A percentile compares a stretch with the other conserved stretches of the same genome.
phyloP scores from a whole-genome alignment of 2,888 invertebrate species.

The Rhyacophila evoluta region DNA sequence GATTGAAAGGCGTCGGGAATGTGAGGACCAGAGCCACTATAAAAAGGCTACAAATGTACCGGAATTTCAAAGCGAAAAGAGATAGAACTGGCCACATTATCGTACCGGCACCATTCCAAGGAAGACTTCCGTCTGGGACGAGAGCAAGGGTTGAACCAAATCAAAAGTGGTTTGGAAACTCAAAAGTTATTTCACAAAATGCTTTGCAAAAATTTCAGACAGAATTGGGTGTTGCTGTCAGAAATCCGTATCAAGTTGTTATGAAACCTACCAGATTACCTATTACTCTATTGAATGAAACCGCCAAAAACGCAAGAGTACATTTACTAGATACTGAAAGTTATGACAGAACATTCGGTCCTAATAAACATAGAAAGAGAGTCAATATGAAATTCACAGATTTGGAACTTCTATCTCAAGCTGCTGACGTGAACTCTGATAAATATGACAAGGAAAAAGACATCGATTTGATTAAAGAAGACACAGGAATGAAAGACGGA shows the following conservation, averaged over 20 bases:
- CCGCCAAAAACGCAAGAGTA: slow-evolving; percentile 88
- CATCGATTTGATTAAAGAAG: slow-evolving; percentile 83
- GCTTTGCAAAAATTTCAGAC: slow-evolving; percentile 91
- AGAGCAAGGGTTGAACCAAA: slow-evolving; percentile 97
- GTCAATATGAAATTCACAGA: slow-evolving; percentile 84
- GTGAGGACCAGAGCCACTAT: slow-evolving; percentile 93
- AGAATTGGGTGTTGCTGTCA: slow-evolving; percentile 93
- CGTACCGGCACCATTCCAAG: slow-evolving; percentile 96
- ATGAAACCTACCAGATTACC: slow-evolving; percentile 97
- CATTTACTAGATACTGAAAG: slow-evolving; percentile 96
- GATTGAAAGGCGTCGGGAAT: slow-evolving; percentile 86
- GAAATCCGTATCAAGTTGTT: slow-evolving; percentile 97
- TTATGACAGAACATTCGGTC: slow-evolving; percentile 95
- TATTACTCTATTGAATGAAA: slow-evolving; percentile 93
- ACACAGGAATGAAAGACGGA: slow-evolving; percentile 83
- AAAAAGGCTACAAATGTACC: slow-evolving; percentile 97
- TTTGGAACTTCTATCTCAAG: slow-evolving; percentile 81
- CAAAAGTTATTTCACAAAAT: slow-evolving; percentile 94
- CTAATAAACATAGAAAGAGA: slow-evolving; percentile 90
- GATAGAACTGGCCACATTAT: slow-evolving; percentile 91
- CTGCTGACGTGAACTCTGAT: slow-evolving; percentile 78
- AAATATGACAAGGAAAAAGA: slow-evolving; percentile 88
- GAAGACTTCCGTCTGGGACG: slow-evolving; percentile 87
- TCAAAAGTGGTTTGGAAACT: slow-evolving; percentile 99
- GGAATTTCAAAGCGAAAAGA: slow-evolving; percentile 95